These are phyloP conservation scores for Centropus unirufus DNA, from an alignment of 2,113 vertebrate genomes.

Conservation along the genomic window DNA sequence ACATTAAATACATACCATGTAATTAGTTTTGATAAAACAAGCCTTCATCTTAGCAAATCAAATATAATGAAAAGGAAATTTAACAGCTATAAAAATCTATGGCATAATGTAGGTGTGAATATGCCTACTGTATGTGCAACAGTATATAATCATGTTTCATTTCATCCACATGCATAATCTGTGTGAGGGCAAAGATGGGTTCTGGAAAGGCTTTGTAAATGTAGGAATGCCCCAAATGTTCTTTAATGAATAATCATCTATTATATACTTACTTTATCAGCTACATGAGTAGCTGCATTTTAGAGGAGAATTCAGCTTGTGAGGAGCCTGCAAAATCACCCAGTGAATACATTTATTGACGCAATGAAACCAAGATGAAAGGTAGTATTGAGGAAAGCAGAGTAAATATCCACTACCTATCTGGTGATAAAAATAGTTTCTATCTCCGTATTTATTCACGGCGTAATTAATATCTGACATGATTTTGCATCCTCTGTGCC, in stretches of 20 bases:
- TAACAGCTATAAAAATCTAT: slow-evolving; percentile 48
- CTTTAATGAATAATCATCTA: not conserved
- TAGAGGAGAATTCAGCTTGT: not conserved
- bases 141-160: not conserved
- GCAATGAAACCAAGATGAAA: slow-evolving; percentile 14
- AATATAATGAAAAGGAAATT: slow-evolving; percentile 71
- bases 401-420: not conserved
- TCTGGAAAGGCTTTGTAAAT: not conserved
- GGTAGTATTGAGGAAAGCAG: not conserved
- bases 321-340: not conserved
- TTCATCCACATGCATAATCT: not conserved
- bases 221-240: not conserved
- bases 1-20: slow-evolving; percentile 68
- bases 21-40: slow-evolving; percentile 74
- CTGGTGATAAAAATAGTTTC: not conserved
- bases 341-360: not conserved
- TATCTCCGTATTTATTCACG: slow-evolving; percentile 1
- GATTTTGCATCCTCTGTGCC: not conserved
- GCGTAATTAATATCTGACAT: slow-evolving; percentile 17
- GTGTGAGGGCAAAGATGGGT: not conserved
- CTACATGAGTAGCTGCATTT: not conserved
- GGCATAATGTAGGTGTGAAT: slow-evolving; percentile 29
- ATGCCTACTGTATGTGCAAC: not conserved
- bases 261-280: slow-evolving; percentile 4
- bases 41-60: slow-evolving; percentile 64